A percentile compares a stretch with the other conserved stretches of the same genome.
Conservation (phyloP, 2,113 vertebrate species). For the Poecilia latipinna region DNA sequence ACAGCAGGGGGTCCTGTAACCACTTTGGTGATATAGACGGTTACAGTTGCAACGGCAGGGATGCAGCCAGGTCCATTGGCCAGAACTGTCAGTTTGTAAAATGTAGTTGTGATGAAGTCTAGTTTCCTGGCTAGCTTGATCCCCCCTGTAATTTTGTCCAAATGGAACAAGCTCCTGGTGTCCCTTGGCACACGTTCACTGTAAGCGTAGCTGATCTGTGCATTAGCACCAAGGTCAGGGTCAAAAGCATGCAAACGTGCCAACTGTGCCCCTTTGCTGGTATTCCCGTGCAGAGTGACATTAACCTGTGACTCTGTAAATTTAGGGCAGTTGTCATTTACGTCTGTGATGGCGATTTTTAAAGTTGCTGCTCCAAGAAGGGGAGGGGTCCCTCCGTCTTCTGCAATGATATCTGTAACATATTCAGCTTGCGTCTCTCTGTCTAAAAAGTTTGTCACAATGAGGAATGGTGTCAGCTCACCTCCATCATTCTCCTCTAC, state of each 20-base stretch:
- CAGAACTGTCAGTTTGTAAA: slow-evolving; percentile 89
- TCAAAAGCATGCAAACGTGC: slow-evolving; percentile 87
- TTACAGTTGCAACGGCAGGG: slow-evolving; percentile 89
- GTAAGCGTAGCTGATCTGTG: slow-evolving; percentile 90
- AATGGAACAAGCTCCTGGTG: slow-evolving; percentile 87
- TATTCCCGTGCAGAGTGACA: slow-evolving; percentile 89
- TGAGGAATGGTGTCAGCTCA: slow-evolving; percentile 92
- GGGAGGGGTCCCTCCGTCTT: slow-evolving; percentile 91
- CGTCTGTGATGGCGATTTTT: slow-evolving; percentile 89
- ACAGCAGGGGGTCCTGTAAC: slow-evolving; percentile 87
- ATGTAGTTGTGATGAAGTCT: slow-evolving; percentile 77
- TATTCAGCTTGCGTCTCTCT: slow-evolving; percentile 89
- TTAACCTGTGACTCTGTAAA: slow-evolving; percentile 88
- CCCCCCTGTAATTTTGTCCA: slow-evolving; percentile 86
- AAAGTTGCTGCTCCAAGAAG: slow-evolving; percentile 91
- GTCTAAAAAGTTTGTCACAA: slow-evolving; percentile 90
- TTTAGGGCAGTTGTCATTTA: slow-evolving; percentile 96
- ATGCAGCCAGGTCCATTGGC: slow-evolving; percentile 93
- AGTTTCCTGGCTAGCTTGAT: slow-evolving; percentile 87
- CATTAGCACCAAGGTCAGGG: slow-evolving; percentile 90
- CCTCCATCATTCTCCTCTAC: slow-evolving; percentile 95
- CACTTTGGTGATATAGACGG: slow-evolving; percentile 86
- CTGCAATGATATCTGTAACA: slow-evolving; percentile 90
- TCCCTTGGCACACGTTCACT: slow-evolving; percentile 90
- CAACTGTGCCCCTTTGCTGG: slow-evolving; percentile 84